Evolutionary conservation across 1,140 invertebrate species (phyloP).

Genomic region (Rhagoletis zephyria): DNA sequence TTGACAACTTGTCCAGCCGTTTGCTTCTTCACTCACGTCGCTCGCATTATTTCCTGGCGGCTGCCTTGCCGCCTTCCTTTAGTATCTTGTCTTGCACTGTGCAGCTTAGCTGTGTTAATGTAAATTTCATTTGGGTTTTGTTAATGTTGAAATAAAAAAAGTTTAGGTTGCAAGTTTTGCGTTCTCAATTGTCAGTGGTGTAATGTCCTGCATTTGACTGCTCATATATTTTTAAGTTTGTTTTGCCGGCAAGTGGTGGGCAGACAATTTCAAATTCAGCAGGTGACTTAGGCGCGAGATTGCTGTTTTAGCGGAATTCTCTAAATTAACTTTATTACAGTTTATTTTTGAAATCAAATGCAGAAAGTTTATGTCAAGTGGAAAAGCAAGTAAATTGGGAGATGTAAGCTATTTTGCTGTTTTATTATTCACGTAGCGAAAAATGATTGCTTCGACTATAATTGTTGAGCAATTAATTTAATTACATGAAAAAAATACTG

Average conservation of each 20-base stretch:
- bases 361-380: neutral
- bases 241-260: neutral
- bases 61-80: neutral
- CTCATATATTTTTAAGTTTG: neutral
- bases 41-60: neutral
- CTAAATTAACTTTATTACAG: neutral
- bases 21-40: neutral
- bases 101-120: no score
- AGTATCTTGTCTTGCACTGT: neutral
- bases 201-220: constrained; percentile 19
- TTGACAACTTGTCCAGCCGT: neutral
- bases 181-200: neutral
- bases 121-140: no score
- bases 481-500: no score
- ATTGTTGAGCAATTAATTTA: no score
- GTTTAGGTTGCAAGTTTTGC: neutral
- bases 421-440: no score
- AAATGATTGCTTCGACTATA: no score
- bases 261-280: neutral
- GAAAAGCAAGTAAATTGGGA: no score
- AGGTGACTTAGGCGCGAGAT: neutral
- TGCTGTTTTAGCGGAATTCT: neutral
- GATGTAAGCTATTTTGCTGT: no score
- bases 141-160: neutral
- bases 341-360: neutral